Evolutionary conservation across 2,113 vertebrate species (phyloP).

Genomic region (Opisthocomus hoazin): DNA sequence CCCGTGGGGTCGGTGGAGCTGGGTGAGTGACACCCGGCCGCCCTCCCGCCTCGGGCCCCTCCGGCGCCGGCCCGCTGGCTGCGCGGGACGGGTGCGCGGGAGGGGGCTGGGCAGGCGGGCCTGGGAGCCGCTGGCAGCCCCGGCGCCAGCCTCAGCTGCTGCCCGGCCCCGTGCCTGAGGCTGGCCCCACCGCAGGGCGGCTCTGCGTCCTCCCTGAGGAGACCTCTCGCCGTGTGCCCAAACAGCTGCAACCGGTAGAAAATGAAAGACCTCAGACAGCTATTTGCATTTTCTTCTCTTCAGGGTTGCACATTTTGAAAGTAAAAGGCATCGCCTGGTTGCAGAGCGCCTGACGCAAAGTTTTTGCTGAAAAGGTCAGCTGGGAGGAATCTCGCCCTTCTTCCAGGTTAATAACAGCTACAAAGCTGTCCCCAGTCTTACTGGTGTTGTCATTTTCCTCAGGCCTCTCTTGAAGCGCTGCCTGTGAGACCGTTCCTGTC

Average conservation of each 20-base stretch:
- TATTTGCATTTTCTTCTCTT: background rate
- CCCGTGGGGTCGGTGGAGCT: background rate
- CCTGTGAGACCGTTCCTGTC: background rate
- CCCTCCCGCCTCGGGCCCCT: background rate
- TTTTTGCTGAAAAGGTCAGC: background rate
- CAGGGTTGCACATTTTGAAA: background rate
- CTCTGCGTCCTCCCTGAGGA: no score
- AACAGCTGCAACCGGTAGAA: background rate
- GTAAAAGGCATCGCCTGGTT: background rate
- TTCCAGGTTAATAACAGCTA: background rate
- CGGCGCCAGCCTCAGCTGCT: background rate
- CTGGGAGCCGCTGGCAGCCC: fast-evolving
- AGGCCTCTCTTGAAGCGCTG: background rate
- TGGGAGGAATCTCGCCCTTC: background rate
- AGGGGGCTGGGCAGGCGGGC: fast-evolving
- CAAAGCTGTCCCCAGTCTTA: background rate
- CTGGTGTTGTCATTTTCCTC: background rate
- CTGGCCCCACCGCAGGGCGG: background rate
- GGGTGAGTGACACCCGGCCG: fast-evolving
- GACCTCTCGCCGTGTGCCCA: background rate
- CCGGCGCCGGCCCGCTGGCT: background rate
- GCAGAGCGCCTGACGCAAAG: fast-evolving
- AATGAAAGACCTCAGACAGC: background rate
- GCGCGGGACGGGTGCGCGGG: background rate
- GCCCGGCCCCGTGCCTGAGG: background rate